Conservation (phyloP, 2,113 vertebrate genomes). For the Syngnathoides biaculeatus region DNA sequence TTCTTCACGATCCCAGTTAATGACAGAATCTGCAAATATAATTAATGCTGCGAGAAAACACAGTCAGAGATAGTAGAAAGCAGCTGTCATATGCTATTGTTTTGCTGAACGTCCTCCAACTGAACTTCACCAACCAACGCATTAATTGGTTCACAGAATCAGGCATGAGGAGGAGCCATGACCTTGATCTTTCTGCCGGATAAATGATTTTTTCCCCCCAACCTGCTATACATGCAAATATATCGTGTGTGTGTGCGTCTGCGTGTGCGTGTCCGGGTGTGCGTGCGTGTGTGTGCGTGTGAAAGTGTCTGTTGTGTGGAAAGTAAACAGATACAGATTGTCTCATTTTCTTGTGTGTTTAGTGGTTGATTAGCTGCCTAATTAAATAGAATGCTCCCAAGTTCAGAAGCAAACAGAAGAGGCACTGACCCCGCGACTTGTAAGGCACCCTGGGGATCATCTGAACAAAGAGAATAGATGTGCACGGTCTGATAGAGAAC, state of each 20-base stretch:
- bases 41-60: conserved; percentile 65
- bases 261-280: no score
- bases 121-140: conserved; percentile 71
- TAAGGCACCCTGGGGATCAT: conserved; percentile 51
- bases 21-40: conserved; percentile 75
- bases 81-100: conserved; percentile 63
- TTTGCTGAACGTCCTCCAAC: conserved; percentile 67
- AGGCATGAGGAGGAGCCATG: conserved; percentile 71
- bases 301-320: conserved; percentile 49
- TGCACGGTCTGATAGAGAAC: conserved; percentile 50
- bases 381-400: conserved; percentile 70
- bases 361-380: conserved; percentile 73
- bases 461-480: conserved; percentile 63
- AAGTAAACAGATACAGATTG: conserved; percentile 71
- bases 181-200: conserved; percentile 75
- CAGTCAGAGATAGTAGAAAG: conserved; percentile 53
- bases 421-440: conserved; percentile 66
- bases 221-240: conserved; percentile 71
- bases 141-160: conserved; percentile 77
- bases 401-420: conserved; percentile 68
- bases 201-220: conserved; percentile 57
- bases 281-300: conserved; percentile 25
- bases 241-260: conserved; percentile 28
- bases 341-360: conserved; percentile 74
- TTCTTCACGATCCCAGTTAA: conserved; percentile 62